Base-by-base conservation (phyloP, 2,113 vertebrate genomes). In the Rhinopomastus cyanomelas region DNA sequence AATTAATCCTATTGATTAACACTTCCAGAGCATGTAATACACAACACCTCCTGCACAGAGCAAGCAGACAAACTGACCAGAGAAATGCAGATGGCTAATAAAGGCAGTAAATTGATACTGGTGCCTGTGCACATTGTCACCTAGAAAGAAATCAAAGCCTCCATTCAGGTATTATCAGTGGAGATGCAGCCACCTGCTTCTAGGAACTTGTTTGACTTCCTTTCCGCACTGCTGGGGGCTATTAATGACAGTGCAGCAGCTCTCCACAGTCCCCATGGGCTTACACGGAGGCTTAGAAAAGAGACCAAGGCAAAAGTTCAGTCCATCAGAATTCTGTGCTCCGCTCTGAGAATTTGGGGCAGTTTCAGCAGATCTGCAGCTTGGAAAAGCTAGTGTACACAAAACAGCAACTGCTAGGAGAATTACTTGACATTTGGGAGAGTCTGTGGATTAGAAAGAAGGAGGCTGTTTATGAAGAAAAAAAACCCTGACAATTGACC, bases 1-100 rank as follows among this genome's bases (percentile, higher is more conserved):
- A 88, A 92, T 94, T 93, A 92, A 94, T 78, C 74, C 66, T n/a
- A 71, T 61, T 68, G 61, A 91, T 95, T 86, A 91, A 95, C 66
- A 30, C 66, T 83, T 83, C 55, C 29, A 74, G 85, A 68, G 42
- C 44, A 36, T 51, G 39, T 66, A 67, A 80, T 62, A 64, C 19
- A 30, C 87, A 59, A 6, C 0, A 2, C 39, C 75, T 16, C 2
- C 2, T 60, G 56, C 75, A 34, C 1, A 0, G 39, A 75, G 53
- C 68, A 68, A 34, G 68, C 0, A 26, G 51, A 27, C 57, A 81
- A 83, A 88, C 53, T 62, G 73, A 73, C 16, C 59, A 42, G 36
- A 84, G 62, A 92, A 91, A 84, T 9, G 4, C 36, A 79, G 93
- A 62, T 20, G 27, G 55, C 78, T 61, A 83, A 88, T 61, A 81